These are phyloP conservation scores for Bombylius major DNA, from an alignment of 2,888 invertebrate species.

Conservation along the genomic window DNA sequence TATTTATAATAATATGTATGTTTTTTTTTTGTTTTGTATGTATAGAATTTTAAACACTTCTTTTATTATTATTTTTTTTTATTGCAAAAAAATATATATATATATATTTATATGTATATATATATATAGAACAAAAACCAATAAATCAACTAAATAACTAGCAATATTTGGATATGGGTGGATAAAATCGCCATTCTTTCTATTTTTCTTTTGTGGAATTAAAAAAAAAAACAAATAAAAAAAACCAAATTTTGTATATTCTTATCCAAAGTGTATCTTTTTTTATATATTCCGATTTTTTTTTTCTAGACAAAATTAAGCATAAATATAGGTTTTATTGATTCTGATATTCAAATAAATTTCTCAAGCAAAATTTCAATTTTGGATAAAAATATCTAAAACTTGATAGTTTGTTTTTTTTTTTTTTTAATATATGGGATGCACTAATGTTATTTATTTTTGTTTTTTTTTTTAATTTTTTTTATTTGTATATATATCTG, in stretches of 20 bases:
- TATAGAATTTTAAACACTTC: too few species aligned
- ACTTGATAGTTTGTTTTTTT: not conserved
- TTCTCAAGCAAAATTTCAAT: too few species aligned
- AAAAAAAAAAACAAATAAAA: not conserved
- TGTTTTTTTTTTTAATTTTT: not conserved
- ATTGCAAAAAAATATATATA: too few species aligned
- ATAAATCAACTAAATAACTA: not conserved
- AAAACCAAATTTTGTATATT: not conserved
- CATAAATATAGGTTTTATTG: not conserved
- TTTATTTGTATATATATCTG: not conserved
- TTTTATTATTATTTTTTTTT: too few species aligned
- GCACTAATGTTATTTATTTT: not conserved
- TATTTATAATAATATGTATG: too few species aligned
- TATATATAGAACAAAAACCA: not conserved
- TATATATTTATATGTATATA: too few species aligned
- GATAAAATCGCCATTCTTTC: not conserved
- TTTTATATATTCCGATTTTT: too few species aligned
- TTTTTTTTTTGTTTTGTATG: too few species aligned
- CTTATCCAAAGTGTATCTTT: not conserved
- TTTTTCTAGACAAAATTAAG: too few species aligned
- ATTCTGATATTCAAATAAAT: not conserved
- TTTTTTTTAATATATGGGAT: not conserved
- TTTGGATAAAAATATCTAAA: not conserved
- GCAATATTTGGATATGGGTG: not conserved
- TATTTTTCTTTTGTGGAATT: not conserved